Evolutionary conservation across 2,113 vertebrate species (phyloP), one percentile per base, ranked within the genome.

Genomic region (Orientallactaga bullata): DNA sequence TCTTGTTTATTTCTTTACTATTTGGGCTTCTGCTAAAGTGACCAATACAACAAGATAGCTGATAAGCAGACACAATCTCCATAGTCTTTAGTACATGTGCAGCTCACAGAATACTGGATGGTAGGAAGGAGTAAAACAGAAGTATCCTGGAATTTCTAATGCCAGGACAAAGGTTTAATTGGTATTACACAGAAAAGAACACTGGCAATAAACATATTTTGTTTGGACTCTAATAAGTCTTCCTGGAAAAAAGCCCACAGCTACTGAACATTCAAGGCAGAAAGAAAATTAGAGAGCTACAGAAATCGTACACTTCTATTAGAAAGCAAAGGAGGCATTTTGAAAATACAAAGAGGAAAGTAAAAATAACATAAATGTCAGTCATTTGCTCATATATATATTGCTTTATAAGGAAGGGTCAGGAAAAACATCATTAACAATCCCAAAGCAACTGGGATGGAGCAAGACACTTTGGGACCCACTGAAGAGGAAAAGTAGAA

Each of bases 171-270:
- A 74, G 42, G 7, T 51, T 81, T 85, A 73, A 90, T 24, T 89
- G 73, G 5, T 74, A 69, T 58, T 35, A 93, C 30, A 89, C 17
- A 91, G 85, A 89, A 77, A 87, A 74, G 16, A 93, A 65, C 15
- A 87, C 6, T n/a, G 32, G 10, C 24, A 30, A 73, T n/a, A 94
- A 89, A 85, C 17, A 32, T 35, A 69, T 77, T 91, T 96, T 80
- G 26, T 81, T 76, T 47, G 58, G 39, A 1, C 28, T 15, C 61
- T 87, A 93, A 81, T 72, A 90, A 89, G 79, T 89, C 42, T 85
- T 91, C 37, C 77, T 24, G 39, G 37, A 72, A 69, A 71, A 89
- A 80, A 35, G 80, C 60, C 71, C 61, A 95, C 32, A 93, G 79
- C 76, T 58, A 84, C 3, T 47, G 16, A 55, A 30, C 60, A 77